A percentile compares a stretch with the other conserved stretches of the same genome.
These are phyloP conservation scores for Phylloscopus collybita DNA, from an alignment of 2,797 vertebrate species.

Conservation along the genomic window DNA sequence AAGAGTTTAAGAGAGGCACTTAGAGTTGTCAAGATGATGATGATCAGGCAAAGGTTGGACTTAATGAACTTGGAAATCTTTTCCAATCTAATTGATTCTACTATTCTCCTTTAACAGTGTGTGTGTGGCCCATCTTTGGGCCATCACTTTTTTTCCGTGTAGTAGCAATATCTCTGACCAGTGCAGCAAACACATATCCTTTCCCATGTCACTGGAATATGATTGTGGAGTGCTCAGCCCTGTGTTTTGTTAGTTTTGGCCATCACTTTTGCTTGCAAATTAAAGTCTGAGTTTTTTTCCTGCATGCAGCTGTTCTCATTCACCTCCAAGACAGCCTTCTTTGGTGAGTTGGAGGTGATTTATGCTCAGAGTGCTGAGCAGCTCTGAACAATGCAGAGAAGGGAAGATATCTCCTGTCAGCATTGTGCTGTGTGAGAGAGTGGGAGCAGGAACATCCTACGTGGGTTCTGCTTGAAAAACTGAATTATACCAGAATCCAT, in stretches of 20 bases:
- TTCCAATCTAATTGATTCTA: background rate
- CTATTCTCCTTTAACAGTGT: background rate
- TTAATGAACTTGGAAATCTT: background rate
- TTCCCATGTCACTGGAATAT: accelerated
- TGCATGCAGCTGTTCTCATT: background rate
- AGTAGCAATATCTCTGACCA: background rate
- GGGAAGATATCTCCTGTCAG: accelerated
- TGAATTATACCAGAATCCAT: background rate
- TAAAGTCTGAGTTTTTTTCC: background rate
- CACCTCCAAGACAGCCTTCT: background rate
- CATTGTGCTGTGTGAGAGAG: background rate
- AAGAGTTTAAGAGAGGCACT: background rate
- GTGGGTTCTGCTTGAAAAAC: background rate
- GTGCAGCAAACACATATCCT: background rate
- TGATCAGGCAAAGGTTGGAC: background rate
- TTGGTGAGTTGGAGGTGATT: background rate
- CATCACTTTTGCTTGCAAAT: background rate
- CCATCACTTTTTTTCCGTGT: no score
- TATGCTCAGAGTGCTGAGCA: background rate
- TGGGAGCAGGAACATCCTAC: background rate
- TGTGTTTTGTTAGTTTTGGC: background rate
- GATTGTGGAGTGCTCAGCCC: accelerated
- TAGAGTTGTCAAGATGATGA: no score
- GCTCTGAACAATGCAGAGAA: background rate
- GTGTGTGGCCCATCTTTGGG: background rate